Conservation (phyloP, 35 echinoderm and acorn worm genomes). For the Ophioderma brevispina region DNA sequence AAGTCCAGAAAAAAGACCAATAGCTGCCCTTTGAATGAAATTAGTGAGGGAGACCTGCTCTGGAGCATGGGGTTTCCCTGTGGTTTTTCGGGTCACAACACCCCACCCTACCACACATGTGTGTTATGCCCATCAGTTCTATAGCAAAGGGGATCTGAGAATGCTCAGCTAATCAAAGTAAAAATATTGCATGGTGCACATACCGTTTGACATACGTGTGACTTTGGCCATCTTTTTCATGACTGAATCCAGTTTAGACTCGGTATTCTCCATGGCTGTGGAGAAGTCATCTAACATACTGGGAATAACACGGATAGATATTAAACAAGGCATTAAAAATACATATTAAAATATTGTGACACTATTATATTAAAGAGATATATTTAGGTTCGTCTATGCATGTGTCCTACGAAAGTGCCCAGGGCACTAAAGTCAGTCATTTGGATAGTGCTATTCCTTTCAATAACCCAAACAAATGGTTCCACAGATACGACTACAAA, state of each 20-base stretch:
- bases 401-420: too few relatives aligned
- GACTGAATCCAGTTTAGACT: slow-evolving; percentile 86
- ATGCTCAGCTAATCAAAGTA: not conserved
- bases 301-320: slow-evolving; percentile 38
- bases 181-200: slow-evolving; percentile 26
- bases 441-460: too few relatives aligned
- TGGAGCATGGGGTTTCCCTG: not conserved
- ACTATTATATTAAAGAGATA: too few relatives aligned
- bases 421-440: too few relatives aligned
- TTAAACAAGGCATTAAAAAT: not conserved
- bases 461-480: too few relatives aligned
- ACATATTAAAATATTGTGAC: not conserved
- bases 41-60: not conserved
- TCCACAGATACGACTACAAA: too few relatives aligned
- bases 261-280: slow-evolving; percentile 93
- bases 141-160: not conserved
- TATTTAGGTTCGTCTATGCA: too few relatives aligned
- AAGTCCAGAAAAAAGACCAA: too few relatives aligned
- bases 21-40: too few relatives aligned
- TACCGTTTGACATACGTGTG: slow-evolving; percentile 97
- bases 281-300: slow-evolving; percentile 98
- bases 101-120: not conserved
- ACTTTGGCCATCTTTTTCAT: slow-evolving; percentile 99
- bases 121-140: not conserved
- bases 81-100: not conserved